phyloP scores from a whole-genome alignment of 2,113 vertebrate genomes.

The Petroica traversi region DNA sequence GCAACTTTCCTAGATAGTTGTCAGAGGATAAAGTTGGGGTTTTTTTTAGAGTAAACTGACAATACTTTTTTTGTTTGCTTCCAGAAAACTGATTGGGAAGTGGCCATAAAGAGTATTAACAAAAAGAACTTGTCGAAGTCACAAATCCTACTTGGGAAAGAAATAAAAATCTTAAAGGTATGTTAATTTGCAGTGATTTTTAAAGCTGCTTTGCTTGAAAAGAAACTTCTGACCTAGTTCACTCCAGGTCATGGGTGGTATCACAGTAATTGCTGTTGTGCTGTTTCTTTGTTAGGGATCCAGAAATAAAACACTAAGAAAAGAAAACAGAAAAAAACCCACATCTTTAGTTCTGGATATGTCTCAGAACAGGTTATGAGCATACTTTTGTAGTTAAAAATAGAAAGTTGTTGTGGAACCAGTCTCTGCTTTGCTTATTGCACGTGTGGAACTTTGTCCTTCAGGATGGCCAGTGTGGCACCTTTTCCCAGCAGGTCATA shows the following conservation, averaged over 20 bases:
- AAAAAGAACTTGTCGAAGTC: constrained; percentile 99
- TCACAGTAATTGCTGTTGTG: neutral
- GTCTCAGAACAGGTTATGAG: neutral
- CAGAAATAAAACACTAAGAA: neutral
- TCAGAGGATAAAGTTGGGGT: neutral
- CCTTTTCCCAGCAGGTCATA: neutral
- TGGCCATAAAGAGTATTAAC: constrained; percentile 98
- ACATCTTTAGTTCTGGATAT: neutral
- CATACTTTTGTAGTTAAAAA: neutral
- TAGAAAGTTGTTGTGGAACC: neutral
- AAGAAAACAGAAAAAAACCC: accelerated
- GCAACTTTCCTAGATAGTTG: neutral
- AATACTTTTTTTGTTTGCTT: neutral
- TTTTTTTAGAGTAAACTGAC: neutral
- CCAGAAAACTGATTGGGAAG: constrained; percentile 97
- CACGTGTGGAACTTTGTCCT: neutral
- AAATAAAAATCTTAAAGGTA: constrained; percentile 99
- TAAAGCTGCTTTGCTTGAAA: constrained; percentile 25
- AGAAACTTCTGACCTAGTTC: constrained; percentile 29
- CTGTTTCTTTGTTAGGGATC: neutral
- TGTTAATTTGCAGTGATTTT: constrained; percentile 50
- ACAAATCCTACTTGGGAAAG: constrained; percentile 97
- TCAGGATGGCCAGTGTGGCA: neutral
- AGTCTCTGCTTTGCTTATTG: neutral
- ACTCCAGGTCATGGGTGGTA: neutral